phyloP scores from a whole-genome alignment of 2,113 vertebrate species.

The Antechinus stuartii region DNA sequence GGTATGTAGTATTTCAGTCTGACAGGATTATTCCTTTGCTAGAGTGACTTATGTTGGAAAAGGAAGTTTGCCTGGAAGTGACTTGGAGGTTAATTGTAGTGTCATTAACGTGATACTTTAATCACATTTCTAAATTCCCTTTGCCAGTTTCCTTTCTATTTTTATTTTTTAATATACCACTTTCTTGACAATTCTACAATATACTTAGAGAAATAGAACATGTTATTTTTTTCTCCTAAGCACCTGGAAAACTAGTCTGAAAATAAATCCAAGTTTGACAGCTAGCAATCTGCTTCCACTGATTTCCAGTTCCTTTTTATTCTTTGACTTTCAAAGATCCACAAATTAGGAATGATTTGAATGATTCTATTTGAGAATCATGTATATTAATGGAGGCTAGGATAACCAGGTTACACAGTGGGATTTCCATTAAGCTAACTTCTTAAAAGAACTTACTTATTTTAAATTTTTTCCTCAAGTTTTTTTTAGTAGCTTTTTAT shows the following conservation, averaged over 20 bases:
- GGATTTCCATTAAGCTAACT: slow-evolving; percentile 53
- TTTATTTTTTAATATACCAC: slow-evolving; percentile 75
- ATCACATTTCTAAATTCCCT: slow-evolving; percentile 78
- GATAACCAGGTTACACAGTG: slow-evolving; percentile 17
- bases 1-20: slow-evolving; percentile 76
- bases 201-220: slow-evolving; percentile 42
- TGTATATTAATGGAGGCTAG: slow-evolving; percentile 30
- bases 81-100: slow-evolving; percentile 81
- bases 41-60: slow-evolving; percentile 72
- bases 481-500: no score
- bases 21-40: slow-evolving; percentile 77
- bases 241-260: slow-evolving; percentile 45
- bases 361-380: slow-evolving; percentile 1
- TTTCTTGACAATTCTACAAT: slow-evolving; percentile 66
- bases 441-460: background rate
- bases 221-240: slow-evolving; percentile 24
- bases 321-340: slow-evolving; percentile 3
- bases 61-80: slow-evolving; percentile 79
- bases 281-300: background rate
- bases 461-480: no score
- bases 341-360: slow-evolving; percentile 30
- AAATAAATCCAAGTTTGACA: slow-evolving; percentile 46
- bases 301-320: slow-evolving; percentile 6
- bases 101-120: slow-evolving; percentile 77
- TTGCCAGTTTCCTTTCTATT: slow-evolving; percentile 77